Percentiles rank a stretch among this genome's conserved stretches.
Evolutionary conservation across 1,140 invertebrate species (phyloP).

Genomic region (Galendromus occidentalis): DNA sequence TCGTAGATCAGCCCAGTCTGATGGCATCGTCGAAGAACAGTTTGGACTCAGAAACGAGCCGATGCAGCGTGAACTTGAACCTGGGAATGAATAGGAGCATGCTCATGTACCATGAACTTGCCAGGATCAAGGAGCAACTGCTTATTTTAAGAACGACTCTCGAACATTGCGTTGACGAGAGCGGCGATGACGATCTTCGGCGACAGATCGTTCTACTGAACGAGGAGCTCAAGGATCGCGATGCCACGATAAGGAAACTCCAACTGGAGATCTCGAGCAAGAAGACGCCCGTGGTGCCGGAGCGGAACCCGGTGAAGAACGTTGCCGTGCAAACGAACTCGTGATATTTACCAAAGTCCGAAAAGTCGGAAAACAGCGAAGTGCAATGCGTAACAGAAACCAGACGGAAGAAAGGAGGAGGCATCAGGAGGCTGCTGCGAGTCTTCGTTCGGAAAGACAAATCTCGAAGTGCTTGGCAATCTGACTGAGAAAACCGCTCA

Average conservation of each 20-base stretch:
- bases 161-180: not conserved
- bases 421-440: too few species aligned
- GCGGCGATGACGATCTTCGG: not conserved
- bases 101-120: not conserved
- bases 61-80: not conserved
- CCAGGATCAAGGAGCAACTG: conserved; percentile 8
- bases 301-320: not conserved
- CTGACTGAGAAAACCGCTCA: too few species aligned
- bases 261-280: not conserved
- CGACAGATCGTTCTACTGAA: not conserved
- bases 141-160: not conserved
- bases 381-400: not conserved
- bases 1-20: not conserved
- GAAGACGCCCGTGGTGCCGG: not conserved
- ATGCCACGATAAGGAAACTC: not conserved
- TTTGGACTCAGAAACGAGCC: not conserved
- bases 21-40: conserved; percentile 2
- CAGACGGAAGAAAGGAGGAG: not conserved
- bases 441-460: too few species aligned
- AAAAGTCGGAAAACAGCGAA: not conserved
- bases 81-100: conserved; percentile 8
- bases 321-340: conserved; percentile 6
- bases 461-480: too few species aligned
- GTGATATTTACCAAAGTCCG: conserved; percentile 10
- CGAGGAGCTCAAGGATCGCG: conserved; percentile 1